Base-by-base conservation (phyloP, 2,113 vertebrate species). In the Agapornis roseicollis region DNA sequence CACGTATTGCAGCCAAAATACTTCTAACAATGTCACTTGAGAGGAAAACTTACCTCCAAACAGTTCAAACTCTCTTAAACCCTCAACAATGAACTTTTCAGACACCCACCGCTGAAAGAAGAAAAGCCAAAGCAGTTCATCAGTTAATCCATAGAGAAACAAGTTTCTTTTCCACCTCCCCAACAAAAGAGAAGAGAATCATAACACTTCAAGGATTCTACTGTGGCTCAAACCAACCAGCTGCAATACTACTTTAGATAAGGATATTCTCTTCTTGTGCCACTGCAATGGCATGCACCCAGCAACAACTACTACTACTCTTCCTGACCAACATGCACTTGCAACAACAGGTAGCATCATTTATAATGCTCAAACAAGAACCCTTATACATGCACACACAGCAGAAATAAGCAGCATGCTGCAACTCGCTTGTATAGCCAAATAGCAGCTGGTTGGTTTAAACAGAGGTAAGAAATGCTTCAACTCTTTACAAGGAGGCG, bases 41-140 rank as follows among this genome's bases (percentile, higher is more conserved):
- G 39, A 60, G 12, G 15, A 42, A 53, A 88, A 95, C 99, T 99
- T 98, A 99, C 99, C 99, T 99, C 99, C 99, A 86, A 99, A 99
- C 83, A 99, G 98, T 96, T 99, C 99, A 88, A 99, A 98, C 97
- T 99, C 99, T 97, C 99, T 98, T 96, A 99, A 98, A 95, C 99
- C 99, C 98, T 99, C 99, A 98, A 99, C 99, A 97, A 99, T 99
- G 98, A 99, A 98, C 97, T 99, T 99, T 97, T 99, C 99, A 92
- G 99, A 98, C 96, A 99, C 99, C 99, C 99, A 99, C 95, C 99
- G 98, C 99, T 99, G 98, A 97, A 94, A 97, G 93, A 46, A 81
- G 87, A 91, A 95, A 74, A 89, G 22, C 56, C 56, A 58, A 58
- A 58, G 22, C 56, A 58, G 56, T 35, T 58, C 56, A 24, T 58